Base-by-base conservation (phyloP, 2,797 vertebrate genomes). In the Decapterus maruadsi region DNA sequence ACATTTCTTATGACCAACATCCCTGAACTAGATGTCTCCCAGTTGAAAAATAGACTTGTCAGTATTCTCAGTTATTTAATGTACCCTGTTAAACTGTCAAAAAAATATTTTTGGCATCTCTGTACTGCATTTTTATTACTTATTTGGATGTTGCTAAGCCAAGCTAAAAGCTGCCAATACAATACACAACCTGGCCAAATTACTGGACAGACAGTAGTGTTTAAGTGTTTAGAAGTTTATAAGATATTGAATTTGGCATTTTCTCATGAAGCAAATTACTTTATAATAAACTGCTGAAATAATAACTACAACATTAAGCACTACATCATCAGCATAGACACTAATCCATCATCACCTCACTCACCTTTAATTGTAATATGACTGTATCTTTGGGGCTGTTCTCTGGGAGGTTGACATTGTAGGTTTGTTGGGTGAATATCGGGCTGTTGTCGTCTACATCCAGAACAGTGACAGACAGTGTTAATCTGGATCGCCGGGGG, bases 391-490 rank as follows among this genome's bases (percentile, higher is more conserved):
- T 89, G 0, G 96, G 96, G 57, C 95, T 96, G 75, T 99, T 99
- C 91, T 99, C 98, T 2, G 98, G 96, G 13, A 99, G 93, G 0
- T 81, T 83, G 6, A 96, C 93, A 0, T 92, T 81, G 75, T 99
- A 99, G 0, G 94, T 95, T 31, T 95, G 67, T 26, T 98, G 97
- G 31, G 93, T 95, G 81, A 99, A 99, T 22, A 96, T 88, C 0
- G 98, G 98, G 70, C 97, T 98, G 83, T 99, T 99, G 91, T 99
- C 98, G n/a, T 99, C 97, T 0, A 99, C 95, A 20, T 99, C 98
- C 89, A 97, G 90, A 51, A 99, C 96, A 2, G 92, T 96, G 86
- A 99, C 84, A 0, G 92, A 93, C 68, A 99, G 75, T 0, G 94
- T 96, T 8, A 98, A 34, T 0, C 95, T 93, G 54, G 97, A 94